phyloP scores from a whole-genome alignment of 2,113 vertebrate species.

The Erythrocebus patas region DNA sequence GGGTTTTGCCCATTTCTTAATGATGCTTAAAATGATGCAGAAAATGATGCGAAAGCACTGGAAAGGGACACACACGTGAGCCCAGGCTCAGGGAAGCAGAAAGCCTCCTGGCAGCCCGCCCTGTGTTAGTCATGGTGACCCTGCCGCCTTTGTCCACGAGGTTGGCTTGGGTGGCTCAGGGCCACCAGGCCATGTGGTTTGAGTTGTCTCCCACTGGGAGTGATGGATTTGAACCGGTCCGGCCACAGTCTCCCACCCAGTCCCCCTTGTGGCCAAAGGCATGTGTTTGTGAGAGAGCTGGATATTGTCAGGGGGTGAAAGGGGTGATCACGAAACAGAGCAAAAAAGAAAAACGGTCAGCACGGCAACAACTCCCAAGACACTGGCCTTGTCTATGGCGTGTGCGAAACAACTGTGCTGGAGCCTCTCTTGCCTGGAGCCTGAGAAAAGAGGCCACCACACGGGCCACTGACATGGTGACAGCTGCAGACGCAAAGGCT shows the following conservation, averaged over 20 bases:
- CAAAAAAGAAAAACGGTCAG: neutral
- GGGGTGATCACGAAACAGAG: neutral
- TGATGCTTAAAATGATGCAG: conserved; percentile 11
- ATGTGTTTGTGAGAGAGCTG: conserved; percentile 1
- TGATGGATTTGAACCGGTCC: neutral
- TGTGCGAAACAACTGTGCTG: neutral
- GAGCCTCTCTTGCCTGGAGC: neutral
- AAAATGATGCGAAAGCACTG: neutral
- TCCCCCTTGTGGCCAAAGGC: neutral
- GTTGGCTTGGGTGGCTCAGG: neutral
- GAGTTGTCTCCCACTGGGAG: neutral
- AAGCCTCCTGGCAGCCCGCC: neutral
- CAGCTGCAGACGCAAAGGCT: neutral
- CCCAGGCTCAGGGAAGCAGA: neutral
- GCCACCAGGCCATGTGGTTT: neutral
- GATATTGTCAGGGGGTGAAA: neutral
- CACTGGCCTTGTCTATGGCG: accelerated
- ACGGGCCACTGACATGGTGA: accelerated
- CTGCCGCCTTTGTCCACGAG: neutral
- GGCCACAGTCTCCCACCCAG: neutral
- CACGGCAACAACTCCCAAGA: neutral
- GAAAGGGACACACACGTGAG: neutral
- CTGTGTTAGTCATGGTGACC: neutral
- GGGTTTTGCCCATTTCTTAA: conserved; percentile 6
- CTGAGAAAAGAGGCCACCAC: neutral